Percentiles rank a stretch among this genome's conserved stretches.
phyloP scores from a whole-genome alignment of 1,140 invertebrate genomes.

The Gonioctena quinquepunctata region DNA sequence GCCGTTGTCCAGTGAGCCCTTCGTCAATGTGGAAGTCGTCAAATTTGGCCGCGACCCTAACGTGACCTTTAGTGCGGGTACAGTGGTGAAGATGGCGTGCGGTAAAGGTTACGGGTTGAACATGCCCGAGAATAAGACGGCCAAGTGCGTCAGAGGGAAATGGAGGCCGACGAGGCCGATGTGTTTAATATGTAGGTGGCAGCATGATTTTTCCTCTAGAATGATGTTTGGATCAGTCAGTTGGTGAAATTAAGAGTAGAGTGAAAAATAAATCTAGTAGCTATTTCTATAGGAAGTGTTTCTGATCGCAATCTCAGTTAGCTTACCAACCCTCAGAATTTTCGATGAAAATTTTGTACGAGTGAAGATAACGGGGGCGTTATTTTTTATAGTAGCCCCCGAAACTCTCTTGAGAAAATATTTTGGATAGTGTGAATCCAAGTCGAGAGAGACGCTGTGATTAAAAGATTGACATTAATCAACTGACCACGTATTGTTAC shows the following conservation, averaged over 20 bases:
- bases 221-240: not conserved
- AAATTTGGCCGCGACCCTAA: constrained; percentile 65
- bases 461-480: no score
- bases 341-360: no score
- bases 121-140: constrained; percentile 73
- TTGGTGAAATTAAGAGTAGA: not conserved
- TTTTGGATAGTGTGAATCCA: no score
- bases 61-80: constrained; percentile 66
- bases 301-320: no score
- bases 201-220: not conserved
- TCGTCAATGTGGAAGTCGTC: constrained; percentile 68
- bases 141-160: constrained; percentile 74
- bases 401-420: no score
- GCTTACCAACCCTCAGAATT: no score
- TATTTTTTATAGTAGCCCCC: no score
- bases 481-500: no score
- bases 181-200: constrained; percentile 72
- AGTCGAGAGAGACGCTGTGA: no score
- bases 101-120: constrained; percentile 75
- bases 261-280: no score
- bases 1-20: constrained; percentile 65
- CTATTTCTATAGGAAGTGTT: no score
- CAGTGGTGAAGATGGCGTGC: constrained; percentile 72
- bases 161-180: constrained; percentile 81
- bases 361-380: no score